A percentile compares a stretch with the other conserved stretches of the same genome.
Evolutionary conservation across 1,140 invertebrate species (phyloP).

Genomic region (Drosophila ananassae): DNA sequence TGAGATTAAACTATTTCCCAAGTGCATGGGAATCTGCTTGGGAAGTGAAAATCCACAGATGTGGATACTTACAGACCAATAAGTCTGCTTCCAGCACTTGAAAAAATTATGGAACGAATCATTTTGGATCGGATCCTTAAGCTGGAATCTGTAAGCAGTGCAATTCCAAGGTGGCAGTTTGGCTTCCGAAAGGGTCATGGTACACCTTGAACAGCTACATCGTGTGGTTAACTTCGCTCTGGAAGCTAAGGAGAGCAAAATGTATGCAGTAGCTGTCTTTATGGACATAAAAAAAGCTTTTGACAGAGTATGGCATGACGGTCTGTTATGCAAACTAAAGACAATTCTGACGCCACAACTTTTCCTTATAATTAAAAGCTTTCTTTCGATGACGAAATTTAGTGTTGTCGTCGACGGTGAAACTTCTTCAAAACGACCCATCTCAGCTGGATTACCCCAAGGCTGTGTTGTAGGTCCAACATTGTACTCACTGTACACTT

Average conservation of each 20-base stretch:
- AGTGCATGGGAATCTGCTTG: too few species aligned
- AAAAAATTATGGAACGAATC: background rate
- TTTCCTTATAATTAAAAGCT: background rate
- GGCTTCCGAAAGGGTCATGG: background rate
- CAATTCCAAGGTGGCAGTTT: background rate
- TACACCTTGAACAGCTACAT: background rate
- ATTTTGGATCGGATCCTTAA: background rate
- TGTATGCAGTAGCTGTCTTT: slow-evolving; percentile 6
- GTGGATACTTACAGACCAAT: too few species aligned
- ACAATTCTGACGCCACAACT: too few species aligned
- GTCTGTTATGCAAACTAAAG: too few species aligned
- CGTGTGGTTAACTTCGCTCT: background rate
- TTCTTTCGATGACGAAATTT: background rate
- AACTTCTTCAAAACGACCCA: slow-evolving; percentile 1
- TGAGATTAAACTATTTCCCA: too few species aligned
- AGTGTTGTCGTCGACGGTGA: background rate
- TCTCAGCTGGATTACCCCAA: slow-evolving; percentile 6
- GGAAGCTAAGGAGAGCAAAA: slow-evolving; percentile 6
- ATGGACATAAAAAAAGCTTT: slow-evolving; percentile 13
- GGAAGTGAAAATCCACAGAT: too few species aligned
- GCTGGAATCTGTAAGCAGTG: background rate
- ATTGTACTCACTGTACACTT: slow-evolving; percentile 3
- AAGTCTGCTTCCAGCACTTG: too few species aligned
- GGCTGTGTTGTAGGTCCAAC: slow-evolving; percentile 8
- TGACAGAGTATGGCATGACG: background rate